A percentile compares a stretch with the other conserved stretches of the same genome.
phyloP scores from a whole-genome alignment of 2,888 invertebrate species.

The Dolichomitus sp. region DNA sequence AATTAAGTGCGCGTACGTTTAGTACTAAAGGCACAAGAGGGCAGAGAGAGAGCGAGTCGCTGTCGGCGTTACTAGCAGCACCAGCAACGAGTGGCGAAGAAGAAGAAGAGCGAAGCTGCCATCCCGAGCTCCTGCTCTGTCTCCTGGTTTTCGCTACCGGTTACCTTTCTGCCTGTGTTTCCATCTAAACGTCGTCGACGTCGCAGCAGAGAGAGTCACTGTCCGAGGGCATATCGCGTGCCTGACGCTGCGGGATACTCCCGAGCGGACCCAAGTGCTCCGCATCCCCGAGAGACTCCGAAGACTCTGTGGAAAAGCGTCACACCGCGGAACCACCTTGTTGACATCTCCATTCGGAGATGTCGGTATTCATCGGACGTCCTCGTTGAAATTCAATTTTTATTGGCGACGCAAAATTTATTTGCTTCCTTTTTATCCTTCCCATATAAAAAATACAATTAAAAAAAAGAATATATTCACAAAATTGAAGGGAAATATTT shows the following conservation, averaged over 20 bases:
- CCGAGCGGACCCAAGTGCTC: constrained; percentile 25
- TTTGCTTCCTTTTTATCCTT: neutral
- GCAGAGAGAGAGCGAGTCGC: constrained; percentile 18
- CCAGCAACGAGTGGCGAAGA: constrained; percentile 15
- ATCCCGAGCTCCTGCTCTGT: constrained; percentile 29
- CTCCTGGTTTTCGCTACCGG: constrained; percentile 48
- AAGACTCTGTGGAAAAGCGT: constrained; percentile 25
- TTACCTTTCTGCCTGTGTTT: constrained; percentile 43
- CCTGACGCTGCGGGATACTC: constrained; percentile 74
- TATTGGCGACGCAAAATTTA: neutral
- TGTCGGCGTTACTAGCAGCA: constrained; percentile 34
- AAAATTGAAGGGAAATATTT: too few relatives aligned
- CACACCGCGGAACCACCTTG: constrained; percentile 12
- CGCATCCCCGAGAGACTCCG: constrained; percentile 41
- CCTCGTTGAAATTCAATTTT: neutral
- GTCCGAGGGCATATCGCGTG: constrained; percentile 70
- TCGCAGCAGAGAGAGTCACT: constrained; percentile 14
- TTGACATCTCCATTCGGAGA: constrained; percentile 43
- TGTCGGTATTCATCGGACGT: neutral
- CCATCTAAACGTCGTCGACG: constrained; percentile 24
- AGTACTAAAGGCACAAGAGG: constrained; percentile 61
- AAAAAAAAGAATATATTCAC: too few relatives aligned
- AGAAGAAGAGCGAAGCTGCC: constrained; percentile 38
- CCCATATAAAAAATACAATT: too few relatives aligned
- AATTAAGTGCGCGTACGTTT: constrained; percentile 73